Evolutionary conservation across 2,888 invertebrate species (phyloP), one percentile per base, ranked within the genome.

Genomic region (Synanthedon formicaeformis): DNA sequence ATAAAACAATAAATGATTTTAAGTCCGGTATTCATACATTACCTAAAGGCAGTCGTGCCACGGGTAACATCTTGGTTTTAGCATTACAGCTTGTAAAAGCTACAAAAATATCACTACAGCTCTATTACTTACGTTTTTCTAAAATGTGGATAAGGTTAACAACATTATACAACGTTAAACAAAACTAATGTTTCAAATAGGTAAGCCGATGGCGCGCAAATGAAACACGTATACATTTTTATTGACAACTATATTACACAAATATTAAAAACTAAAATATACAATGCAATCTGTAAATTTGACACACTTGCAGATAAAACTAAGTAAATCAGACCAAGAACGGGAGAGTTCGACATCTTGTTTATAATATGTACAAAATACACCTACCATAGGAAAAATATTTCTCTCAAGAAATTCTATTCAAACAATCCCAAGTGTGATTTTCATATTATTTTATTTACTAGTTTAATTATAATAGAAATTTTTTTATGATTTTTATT

Each of bases 221-320:
- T 45, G 13, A 45, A 45, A 45, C 45, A 45, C n/a, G 13, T 3
- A 45, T 14, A 23, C 23, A 14, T 6, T 45, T 45, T 45, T 34
- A 34, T 69, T 63, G 60, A 75, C 67, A 71, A 68, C 64, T 79
- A 79, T 81, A 80, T 76, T 80, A 60, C 64, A 67, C 73, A 71
- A 45, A 14, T 45, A 45, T 13, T 45, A 45, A 45, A 45, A 45
- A 70, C 66, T 72, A 72, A 73, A 71, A 72, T 73, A 75, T 68
- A 73, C 65, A 73, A 71, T 73, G 67, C 54, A 56, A 56, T 52
- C 51, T 52, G 69, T 70, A 69, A 69, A 71, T 76, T 78, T 79
- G 75, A 79, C 75, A 78, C 78, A 68, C 53, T 48, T 54, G 51
- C 57, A 56, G 54, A 55, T 56, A 45, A 55, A 56, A 56, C 53